Conservation (phyloP, 1,140 invertebrate species). For the Magallana ariakensis region DNA sequence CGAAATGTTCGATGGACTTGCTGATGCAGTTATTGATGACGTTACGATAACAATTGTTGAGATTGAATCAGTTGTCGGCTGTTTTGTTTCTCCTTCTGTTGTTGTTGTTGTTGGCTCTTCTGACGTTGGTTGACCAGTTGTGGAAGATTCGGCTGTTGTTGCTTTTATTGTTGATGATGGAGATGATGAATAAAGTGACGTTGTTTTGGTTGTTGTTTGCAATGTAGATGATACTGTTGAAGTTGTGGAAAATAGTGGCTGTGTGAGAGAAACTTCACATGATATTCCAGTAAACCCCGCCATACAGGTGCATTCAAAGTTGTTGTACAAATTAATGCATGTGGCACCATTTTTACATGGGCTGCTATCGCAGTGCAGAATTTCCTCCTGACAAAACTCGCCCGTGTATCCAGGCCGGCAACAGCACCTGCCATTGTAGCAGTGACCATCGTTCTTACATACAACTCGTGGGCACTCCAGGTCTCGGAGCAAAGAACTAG, state of each 20-base stretch:
- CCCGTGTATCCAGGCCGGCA: conserved; percentile 48
- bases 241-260: background rate
- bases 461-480: conserved; percentile 46
- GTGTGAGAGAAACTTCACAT: conserved; percentile 7
- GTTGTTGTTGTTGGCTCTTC: background rate
- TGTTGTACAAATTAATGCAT: conserved; percentile 4
- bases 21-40: background rate
- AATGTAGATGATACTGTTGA: background rate
- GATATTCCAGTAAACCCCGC: conserved; percentile 20
- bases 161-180: background rate
- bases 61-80: background rate
- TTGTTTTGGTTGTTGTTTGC: background rate
- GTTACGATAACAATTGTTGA: background rate
- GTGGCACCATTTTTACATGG: conserved; percentile 47
- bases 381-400: conserved; percentile 49
- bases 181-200: background rate
- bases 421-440: conserved; percentile 51
- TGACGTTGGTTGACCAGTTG: background rate
- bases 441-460: conserved; percentile 57
- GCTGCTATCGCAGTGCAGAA: conserved; percentile 29
- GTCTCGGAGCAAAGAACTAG: conserved; percentile 26
- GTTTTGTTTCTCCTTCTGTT: background rate
- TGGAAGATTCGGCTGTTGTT: background rate
- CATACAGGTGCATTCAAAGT: conserved; percentile 10
- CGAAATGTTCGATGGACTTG: background rate